Evolutionary conservation across 2,888 invertebrate species (phyloP), one percentile per base, ranked within the genome.

Genomic region (Abrostola tripartita): DNA sequence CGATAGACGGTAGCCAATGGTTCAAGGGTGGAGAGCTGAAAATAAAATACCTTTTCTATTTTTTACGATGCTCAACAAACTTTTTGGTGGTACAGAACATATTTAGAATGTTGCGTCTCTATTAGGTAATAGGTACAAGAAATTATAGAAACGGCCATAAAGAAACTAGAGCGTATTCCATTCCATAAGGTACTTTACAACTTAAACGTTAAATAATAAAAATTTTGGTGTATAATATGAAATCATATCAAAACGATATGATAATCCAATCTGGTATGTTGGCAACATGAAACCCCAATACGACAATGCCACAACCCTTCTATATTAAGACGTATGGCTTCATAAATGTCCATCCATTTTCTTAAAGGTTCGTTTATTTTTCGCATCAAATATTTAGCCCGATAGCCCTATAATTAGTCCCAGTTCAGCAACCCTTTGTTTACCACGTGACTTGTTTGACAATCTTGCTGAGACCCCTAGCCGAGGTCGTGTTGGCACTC

Each of bases 331-430:
- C 42, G 63, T 52, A 65, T 44, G 40, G 37, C 49, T 63, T 65
- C 40, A 57, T 73, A 65, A 71, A 72, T 53, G 54, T 37, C 54
- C 40, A 53, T 65, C 61, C 37, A 61, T 64, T 61, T 68, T 72
- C 51, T 40, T 37, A 62, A 60, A 63, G 60, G 57, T 41, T 51
- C 59, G 14, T 75, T 37, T 61, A 68, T 69, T 67, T 56, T 61
- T 63, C 53, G 53, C 66, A 77, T 82, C 56, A 77, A 81, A 79
- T 75, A 83, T 82, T 81, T 69, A 77, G 58, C 72, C 37, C 54
- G 64, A 62, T 77, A 66, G 62, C 47, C 55, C 69, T 72, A 68
- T 73, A 75, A 78, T 78, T 78, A 77, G 76, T 74, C 71, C 58
- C 56, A 65, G 65, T 64, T 37, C 63, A 62, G 68, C 68, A 68